These are phyloP conservation scores for Galerucella pusilla DNA, from an alignment of 2,888 invertebrate species.

Conservation along the genomic window DNA sequence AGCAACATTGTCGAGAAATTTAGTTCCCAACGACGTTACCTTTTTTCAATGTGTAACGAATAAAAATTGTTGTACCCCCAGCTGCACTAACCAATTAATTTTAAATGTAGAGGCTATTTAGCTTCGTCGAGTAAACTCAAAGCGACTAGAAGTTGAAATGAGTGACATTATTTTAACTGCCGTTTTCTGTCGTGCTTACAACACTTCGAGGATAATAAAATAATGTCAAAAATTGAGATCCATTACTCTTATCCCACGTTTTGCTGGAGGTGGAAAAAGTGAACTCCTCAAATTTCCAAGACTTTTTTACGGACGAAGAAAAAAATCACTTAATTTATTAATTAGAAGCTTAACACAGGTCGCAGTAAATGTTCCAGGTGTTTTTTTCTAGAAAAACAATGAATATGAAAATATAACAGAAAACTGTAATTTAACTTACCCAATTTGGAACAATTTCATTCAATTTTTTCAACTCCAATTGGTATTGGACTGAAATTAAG, in stretches of 20 bases:
- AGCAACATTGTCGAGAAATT: neutral
- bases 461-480: no score
- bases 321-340: neutral
- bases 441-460: no score
- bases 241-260: conserved; percentile 6
- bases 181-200: conserved; percentile 16
- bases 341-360: neutral
- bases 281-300: neutral
- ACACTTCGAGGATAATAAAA: conserved; percentile 16
- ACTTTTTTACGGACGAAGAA: neutral
- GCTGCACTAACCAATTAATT: conserved; percentile 15
- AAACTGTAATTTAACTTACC: no score
- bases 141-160: conserved; percentile 21
- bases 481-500: no score
- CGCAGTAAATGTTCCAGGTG: no score
- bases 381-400: no score
- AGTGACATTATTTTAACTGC: conserved; percentile 28
- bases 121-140: conserved; percentile 5
- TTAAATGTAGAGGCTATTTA: conserved; percentile 13
- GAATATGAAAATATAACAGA: no score
- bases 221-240: conserved; percentile 16
- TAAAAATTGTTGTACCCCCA: neutral
- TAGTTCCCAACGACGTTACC: neutral
- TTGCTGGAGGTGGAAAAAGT: neutral
- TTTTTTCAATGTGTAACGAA: neutral